Evolutionary conservation across 2,113 vertebrate species (phyloP).

Genomic region (Epinephelus lanceolatus): DNA sequence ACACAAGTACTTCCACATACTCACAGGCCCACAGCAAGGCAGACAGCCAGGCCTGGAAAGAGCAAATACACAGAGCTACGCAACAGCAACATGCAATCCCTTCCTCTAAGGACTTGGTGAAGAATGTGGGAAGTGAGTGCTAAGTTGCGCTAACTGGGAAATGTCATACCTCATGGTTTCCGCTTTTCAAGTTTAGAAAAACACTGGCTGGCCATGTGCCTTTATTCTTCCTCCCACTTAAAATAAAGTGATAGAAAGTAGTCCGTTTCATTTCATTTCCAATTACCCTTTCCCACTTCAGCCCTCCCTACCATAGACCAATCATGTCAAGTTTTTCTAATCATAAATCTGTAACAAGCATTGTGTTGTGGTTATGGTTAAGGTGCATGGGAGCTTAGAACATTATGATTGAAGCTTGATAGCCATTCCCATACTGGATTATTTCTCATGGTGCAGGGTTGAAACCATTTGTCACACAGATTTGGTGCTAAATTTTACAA

Average conservation of each 20-base stretch:
- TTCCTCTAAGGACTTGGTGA: constrained; percentile 44
- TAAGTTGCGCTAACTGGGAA: constrained; percentile 48
- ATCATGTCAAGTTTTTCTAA: too few species aligned
- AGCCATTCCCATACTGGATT: too few species aligned
- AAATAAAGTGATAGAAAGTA: not conserved
- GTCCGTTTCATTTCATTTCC: not conserved
- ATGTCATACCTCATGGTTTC: constrained; percentile 47
- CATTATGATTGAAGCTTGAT: too few species aligned
- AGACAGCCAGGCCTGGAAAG: constrained; percentile 40
- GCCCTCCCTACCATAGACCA: too few species aligned
- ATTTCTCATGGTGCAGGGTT: too few species aligned
- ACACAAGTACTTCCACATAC: constrained; percentile 47
- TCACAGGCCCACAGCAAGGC: constrained; percentile 31
- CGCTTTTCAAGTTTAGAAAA: constrained; percentile 37
- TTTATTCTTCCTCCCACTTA: not conserved
- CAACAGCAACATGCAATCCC: constrained; percentile 36
- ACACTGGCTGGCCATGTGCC: constrained; percentile 16
- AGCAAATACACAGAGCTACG: constrained; percentile 42
- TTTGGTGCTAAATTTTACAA: too few species aligned
- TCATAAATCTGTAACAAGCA: too few species aligned
- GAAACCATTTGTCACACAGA: too few species aligned
- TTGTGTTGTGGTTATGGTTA: too few species aligned
- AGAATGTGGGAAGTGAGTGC: constrained; percentile 64
- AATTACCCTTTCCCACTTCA: not conserved
- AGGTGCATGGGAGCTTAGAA: too few species aligned